phyloP scores from a whole-genome alignment of 2,797 vertebrate species.

The Erethizon dorsatum region DNA sequence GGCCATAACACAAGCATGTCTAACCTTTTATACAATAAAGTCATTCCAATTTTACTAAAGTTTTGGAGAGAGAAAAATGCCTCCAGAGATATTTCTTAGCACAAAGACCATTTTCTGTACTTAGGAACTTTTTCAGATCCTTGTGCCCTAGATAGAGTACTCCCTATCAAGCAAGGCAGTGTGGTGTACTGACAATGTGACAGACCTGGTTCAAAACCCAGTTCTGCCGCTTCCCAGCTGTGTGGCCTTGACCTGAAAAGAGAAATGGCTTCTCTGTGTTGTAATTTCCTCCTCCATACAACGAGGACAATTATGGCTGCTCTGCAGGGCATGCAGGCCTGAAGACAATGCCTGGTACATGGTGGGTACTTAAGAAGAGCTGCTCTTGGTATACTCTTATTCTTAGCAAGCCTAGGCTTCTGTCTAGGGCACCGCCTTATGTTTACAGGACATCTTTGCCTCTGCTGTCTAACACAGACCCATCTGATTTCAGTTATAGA shows the following conservation, averaged over 20 bases:
- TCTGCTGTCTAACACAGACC: neutral
- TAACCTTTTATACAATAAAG: conserved; percentile 59
- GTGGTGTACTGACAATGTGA: neutral
- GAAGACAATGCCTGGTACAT: neutral
- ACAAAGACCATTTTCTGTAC: conserved; percentile 5
- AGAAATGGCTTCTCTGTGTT: neutral
- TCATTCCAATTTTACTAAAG: conserved; percentile 47
- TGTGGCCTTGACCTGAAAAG: neutral
- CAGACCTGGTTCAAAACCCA: neutral
- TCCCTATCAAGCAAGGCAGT: neutral
- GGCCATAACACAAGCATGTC: conserved; percentile 46
- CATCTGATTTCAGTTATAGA: neutral
- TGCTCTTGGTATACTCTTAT: neutral
- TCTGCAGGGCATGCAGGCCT: neutral
- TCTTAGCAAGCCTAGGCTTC: neutral
- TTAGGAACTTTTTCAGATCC: conserved; percentile 29
- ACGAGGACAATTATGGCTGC: neutral
- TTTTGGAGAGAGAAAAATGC: neutral
- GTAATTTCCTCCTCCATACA: neutral
- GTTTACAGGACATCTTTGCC: neutral
- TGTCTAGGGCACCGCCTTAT: too few relatives aligned
- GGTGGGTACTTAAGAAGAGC: neutral
- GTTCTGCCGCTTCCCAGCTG: neutral
- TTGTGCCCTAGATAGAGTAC: neutral
- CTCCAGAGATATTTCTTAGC: conserved; percentile 27